A percentile compares a stretch with the other conserved stretches of the same genome.
These are phyloP conservation scores for Pristionchus fissidentatus DNA, from an alignment of 2,888 invertebrate species.

Conservation along the genomic window DNA sequence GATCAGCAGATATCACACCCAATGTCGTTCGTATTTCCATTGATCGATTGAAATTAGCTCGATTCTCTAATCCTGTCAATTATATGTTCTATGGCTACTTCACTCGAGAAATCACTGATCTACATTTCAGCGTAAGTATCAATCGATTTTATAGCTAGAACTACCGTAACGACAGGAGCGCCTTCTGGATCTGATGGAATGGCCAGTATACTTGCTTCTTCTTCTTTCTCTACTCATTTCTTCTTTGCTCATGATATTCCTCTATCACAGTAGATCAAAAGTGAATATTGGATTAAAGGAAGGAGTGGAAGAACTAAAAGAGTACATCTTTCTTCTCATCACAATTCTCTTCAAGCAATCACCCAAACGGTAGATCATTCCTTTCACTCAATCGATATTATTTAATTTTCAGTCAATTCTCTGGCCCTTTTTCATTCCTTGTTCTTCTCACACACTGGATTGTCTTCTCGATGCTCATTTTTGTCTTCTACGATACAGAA, in stretches of 20 bases:
- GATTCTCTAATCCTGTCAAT: constrained; percentile 16
- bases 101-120: neutral
- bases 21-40: neutral
- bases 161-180: neutral
- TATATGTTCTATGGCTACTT: neutral
- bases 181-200: neutral
- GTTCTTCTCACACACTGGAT: neutral
- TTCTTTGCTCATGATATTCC: neutral
- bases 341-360: neutral
- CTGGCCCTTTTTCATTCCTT: neutral
- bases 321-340: neutral
- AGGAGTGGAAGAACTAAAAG: neutral
- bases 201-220: neutral
- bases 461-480: neutral
- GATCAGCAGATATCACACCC: constrained; percentile 7
- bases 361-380: neutral
- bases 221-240: neutral
- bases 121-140: neutral
- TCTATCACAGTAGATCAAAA: neutral
- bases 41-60: neutral
- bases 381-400: neutral
- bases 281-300: neutral
- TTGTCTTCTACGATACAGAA: neutral
- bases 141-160: neutral
- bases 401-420: neutral